Conservation (phyloP, 2,888 invertebrate genomes). For the Cephonodes hylas region DNA sequence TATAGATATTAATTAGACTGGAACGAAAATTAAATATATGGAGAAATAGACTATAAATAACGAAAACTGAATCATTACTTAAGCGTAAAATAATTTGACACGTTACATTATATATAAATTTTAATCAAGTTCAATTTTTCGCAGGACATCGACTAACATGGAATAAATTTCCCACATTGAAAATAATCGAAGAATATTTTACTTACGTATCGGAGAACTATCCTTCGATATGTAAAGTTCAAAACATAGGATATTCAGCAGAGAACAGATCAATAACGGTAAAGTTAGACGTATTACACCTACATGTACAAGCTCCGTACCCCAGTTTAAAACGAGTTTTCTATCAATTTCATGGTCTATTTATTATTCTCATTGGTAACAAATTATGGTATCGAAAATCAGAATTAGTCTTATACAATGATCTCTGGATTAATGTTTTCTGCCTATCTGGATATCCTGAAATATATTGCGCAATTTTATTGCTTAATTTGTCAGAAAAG, state of each 20-base stretch:
- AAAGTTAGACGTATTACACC: neutral
- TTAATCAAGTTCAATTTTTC: no score
- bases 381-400: neutral
- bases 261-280: conserved; percentile 45
- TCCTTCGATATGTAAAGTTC: conserved; percentile 40
- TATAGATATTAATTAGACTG: no score
- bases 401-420: neutral
- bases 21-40: no score
- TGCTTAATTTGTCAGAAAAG: no score
- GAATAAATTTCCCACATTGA: conserved; percentile 38
- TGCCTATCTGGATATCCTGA: no score
- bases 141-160: conserved; percentile 47
- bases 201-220: conserved; percentile 35
- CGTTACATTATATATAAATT: no score
- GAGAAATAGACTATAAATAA: no score
- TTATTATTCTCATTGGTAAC: neutral
- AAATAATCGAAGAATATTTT: conserved; percentile 43
- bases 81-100: no score
- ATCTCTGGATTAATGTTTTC: no score
- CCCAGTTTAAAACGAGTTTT: neutral
- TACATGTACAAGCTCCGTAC: neutral
- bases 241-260: conserved; percentile 37
- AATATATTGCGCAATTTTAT: no score
- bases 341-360: neutral
- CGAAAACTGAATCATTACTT: no score